These are phyloP conservation scores for Cephus runcator DNA, from an alignment of 2,888 invertebrate genomes.

Conservation along the genomic window DNA sequence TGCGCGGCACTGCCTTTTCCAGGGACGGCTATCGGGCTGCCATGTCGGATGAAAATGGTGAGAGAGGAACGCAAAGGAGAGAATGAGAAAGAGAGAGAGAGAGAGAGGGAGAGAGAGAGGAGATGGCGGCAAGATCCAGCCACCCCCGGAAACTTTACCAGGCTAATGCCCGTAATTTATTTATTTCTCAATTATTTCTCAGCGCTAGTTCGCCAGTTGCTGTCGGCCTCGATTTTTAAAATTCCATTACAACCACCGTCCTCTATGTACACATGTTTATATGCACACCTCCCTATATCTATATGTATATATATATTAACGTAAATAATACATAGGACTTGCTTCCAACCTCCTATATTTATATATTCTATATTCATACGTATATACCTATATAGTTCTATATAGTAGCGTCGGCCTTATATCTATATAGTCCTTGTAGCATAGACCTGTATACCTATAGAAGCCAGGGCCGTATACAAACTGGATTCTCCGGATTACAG, in stretches of 20 bases:
- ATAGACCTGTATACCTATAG: neutral
- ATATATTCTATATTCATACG: no score
- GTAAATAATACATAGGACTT: no score
- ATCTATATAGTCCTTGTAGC: no score
- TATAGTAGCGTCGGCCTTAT: no score
- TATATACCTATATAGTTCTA: no score
- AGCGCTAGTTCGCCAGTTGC: conserved; percentile 10
- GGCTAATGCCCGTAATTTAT: conserved; percentile 49
- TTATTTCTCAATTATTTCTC: conserved; percentile 51
- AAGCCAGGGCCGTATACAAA: conserved; percentile 1
- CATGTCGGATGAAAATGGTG: no score
- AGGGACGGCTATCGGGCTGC: no score
- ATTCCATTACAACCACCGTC: conserved; percentile 14
- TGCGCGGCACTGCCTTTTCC: conserved; percentile 19
- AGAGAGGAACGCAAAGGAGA: no score
- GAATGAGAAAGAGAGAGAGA: no score
- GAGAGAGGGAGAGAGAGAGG: no score
- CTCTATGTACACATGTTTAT: no score
- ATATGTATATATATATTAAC: neutral
- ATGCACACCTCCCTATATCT: neutral
- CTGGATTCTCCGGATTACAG: neutral
- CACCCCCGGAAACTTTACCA: conserved; percentile 32
- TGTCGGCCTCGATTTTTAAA: conserved; percentile 19
- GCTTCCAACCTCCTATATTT: no score
- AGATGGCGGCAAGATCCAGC: neutral